These are phyloP conservation scores for Athrips mouffetella DNA, from an alignment of 2,888 invertebrate species.

Conservation along the genomic window DNA sequence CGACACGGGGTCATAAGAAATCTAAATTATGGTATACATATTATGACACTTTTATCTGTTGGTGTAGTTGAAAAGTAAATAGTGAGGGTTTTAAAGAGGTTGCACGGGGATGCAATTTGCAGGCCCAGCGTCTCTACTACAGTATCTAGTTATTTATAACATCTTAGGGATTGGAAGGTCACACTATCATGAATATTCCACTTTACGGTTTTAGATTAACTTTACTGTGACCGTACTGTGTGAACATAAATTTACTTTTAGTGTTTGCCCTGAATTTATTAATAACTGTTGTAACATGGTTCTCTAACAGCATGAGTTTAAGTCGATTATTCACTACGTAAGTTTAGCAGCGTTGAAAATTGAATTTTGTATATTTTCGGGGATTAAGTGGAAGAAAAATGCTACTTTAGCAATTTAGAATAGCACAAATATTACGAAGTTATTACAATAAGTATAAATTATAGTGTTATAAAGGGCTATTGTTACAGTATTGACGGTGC, in stretches of 20 bases:
- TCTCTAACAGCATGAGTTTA: no score
- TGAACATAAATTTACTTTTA: conserved; percentile 26
- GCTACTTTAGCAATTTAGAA: background rate
- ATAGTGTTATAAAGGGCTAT: conserved; percentile 3
- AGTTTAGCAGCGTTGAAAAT: no score
- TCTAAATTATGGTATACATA: conserved; percentile 73
- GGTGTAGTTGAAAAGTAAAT: conserved; percentile 69
- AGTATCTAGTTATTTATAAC: conserved; percentile 41
- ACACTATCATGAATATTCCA: conserved; percentile 37
- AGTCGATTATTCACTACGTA: no score
- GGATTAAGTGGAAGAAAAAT: background rate
- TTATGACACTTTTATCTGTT: conserved; percentile 75
- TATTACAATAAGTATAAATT: background rate
- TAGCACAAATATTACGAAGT: background rate
- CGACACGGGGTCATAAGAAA: conserved; percentile 70
- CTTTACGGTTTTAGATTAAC: conserved; percentile 34
- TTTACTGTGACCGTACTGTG: conserved; percentile 23
- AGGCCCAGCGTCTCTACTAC: conserved; percentile 34
- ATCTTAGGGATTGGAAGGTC: conserved; percentile 46
- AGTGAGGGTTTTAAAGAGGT: conserved; percentile 43
- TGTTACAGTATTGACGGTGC: background rate
- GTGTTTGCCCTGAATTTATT: background rate
- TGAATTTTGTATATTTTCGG: no score
- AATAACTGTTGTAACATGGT: background rate
- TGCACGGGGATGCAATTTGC: conserved; percentile 47